Conservation (phyloP, 2,797 vertebrate genomes). For the Coendou prehensilis region DNA sequence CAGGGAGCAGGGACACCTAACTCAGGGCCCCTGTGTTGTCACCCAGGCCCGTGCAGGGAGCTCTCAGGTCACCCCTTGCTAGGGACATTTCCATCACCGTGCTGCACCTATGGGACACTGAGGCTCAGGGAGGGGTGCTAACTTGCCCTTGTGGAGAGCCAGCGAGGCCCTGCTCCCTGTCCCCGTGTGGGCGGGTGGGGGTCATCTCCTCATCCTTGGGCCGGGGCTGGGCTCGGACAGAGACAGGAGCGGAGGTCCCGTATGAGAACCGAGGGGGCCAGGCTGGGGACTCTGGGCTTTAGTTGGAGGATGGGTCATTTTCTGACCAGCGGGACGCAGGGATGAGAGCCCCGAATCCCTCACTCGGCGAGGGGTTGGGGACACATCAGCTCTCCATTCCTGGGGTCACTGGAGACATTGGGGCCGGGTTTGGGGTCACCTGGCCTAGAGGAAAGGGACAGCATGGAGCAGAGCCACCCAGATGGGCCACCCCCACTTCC, state of each 20-base stretch:
- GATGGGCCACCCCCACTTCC: not conserved
- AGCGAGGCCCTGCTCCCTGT: no score
- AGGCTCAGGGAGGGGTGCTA: conserved; percentile 41
- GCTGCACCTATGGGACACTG: not conserved
- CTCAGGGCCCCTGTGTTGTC: not conserved
- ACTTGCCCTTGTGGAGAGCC: not conserved
- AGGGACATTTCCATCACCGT: not conserved
- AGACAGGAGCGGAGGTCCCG: conserved; percentile 1
- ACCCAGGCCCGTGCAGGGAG: not conserved
- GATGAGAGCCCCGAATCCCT: not conserved
- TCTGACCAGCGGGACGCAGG: not conserved
- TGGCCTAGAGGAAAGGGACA: not conserved
- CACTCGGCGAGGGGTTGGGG: not conserved
- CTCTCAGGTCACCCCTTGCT: not conserved
- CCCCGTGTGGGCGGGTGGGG: not conserved
- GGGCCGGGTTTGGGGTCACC: not conserved
- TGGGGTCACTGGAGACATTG: not conserved
- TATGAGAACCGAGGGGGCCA: not conserved
- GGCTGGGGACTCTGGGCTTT: conserved; percentile 29
- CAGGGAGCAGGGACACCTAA: not conserved
- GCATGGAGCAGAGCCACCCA: not conserved
- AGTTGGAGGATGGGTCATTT: conserved; percentile 66
- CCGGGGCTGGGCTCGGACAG: not conserved
- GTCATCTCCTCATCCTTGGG: not conserved
- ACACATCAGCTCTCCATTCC: not conserved